phyloP scores from a whole-genome alignment of 2,113 vertebrate species.

The Heptranchias perlo region DNA sequence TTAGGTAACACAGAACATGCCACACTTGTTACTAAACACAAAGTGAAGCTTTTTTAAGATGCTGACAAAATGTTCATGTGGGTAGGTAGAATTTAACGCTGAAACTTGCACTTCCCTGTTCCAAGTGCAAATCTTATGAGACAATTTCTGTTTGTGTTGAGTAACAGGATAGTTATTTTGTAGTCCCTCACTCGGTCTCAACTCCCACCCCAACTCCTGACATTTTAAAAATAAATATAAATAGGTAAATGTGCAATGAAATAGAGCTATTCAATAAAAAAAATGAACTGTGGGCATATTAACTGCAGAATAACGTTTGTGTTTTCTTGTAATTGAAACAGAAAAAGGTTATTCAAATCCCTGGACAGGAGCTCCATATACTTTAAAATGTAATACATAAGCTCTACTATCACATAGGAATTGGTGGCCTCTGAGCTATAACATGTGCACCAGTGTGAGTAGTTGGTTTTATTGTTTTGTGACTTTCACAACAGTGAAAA shows the following conservation, averaged over 20 bases:
- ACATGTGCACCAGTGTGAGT: not conserved
- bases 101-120: not conserved
- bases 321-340: too few species aligned
- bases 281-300: too few species aligned
- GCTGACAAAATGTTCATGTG: not conserved
- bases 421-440: not conserved
- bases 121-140: not conserved
- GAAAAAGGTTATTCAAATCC: not conserved
- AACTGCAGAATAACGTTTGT: too few species aligned
- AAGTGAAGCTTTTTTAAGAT: not conserved
- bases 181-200: too few species aligned
- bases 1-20: not conserved
- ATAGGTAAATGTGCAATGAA: too few species aligned
- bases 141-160: not conserved
- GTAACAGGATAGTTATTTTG: not conserved
- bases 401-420: not conserved
- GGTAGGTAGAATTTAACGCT: not conserved
- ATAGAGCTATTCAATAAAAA: too few species aligned
- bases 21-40: not conserved
- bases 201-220: too few species aligned
- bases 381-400: not conserved
- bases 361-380: not conserved
- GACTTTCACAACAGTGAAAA: too few species aligned
- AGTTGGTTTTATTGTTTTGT: too few species aligned
- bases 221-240: too few species aligned